These are phyloP conservation scores for Champsocephalus gunnari DNA, from an alignment of 2,797 vertebrate species.

Conservation along the genomic window DNA sequence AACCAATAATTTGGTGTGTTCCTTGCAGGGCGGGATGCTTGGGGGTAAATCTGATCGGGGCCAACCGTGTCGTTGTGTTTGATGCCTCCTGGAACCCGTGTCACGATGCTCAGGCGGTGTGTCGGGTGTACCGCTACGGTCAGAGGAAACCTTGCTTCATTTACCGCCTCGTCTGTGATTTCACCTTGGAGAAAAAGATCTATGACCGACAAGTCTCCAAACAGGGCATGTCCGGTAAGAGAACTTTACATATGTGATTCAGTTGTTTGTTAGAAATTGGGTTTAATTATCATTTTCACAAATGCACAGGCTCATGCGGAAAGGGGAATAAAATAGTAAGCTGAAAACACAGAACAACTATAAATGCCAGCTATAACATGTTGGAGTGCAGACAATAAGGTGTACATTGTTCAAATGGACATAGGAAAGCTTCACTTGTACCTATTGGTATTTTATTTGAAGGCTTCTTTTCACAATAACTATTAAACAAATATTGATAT, in stretches of 20 bases:
- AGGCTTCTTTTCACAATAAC: not conserved
- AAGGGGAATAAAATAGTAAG: too few relatives aligned
- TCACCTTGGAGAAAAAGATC: conserved; percentile 98
- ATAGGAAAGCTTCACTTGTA: not conserved
- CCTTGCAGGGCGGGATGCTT: conserved; percentile 93
- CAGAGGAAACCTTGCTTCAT: conserved; percentile 97
- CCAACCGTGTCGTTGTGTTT: conserved; percentile 97
- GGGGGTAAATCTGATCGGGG: conserved; percentile 97
- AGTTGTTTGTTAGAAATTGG: not conserved
- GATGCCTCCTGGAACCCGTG: conserved; percentile 99
- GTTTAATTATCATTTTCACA: too few relatives aligned
- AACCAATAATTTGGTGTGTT: not conserved
- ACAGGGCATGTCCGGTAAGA: conserved; percentile 98
- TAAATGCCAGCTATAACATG: not conserved
- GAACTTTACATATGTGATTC: not conserved
- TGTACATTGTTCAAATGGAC: not conserved
- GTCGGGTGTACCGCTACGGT: conserved; percentile 96
- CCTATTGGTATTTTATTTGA: not conserved
- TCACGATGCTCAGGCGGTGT: conserved; percentile 97
- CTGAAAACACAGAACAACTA: not conserved
- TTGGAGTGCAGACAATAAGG: not conserved
- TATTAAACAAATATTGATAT: not conserved
- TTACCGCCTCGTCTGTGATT: conserved; percentile 97
- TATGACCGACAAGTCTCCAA: conserved; percentile 99
- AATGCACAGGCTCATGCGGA: not conserved